These are phyloP conservation scores for Harpalus rufipes DNA, from an alignment of 2,888 invertebrate genomes.

Conservation along the genomic window DNA sequence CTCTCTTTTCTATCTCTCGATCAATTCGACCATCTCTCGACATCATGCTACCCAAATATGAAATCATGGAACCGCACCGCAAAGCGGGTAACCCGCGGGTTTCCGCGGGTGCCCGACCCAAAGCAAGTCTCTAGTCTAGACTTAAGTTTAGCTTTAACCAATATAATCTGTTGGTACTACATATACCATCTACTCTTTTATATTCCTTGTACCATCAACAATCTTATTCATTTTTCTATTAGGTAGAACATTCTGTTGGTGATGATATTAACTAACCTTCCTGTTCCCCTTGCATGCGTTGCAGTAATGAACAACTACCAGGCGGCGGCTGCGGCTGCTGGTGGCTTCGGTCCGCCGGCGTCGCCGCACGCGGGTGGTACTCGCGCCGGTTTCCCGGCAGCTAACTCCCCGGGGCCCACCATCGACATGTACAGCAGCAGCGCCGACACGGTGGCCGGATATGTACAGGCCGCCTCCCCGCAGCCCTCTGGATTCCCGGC, in stretches of 20 bases:
- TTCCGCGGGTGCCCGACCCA: too few relatives aligned
- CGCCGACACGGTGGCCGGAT: slow-evolving; percentile 91
- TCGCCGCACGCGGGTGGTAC: slow-evolving; percentile 85
- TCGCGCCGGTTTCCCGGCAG: slow-evolving; percentile 91
- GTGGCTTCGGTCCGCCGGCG: slow-evolving; percentile 89
- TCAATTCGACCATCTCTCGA: too few relatives aligned
- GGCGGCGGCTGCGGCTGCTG: slow-evolving; percentile 87
- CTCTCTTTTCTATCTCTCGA: too few relatives aligned
- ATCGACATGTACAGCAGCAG: slow-evolving; percentile 96
- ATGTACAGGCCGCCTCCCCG: slow-evolving; percentile 98
- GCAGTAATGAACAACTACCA: slow-evolving; percentile 98
- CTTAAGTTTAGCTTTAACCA: too few relatives aligned
- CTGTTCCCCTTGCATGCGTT: not conserved
- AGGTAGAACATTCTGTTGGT: not conserved
- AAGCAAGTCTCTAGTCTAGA: too few relatives aligned
- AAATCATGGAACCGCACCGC: too few relatives aligned
- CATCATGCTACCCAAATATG: too few relatives aligned
- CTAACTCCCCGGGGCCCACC: slow-evolving; percentile 94
- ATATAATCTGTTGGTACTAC: too few relatives aligned
- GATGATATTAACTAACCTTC: not conserved
- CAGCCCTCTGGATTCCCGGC: slow-evolving; percentile 97
- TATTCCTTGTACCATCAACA: too few relatives aligned
- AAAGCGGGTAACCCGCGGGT: too few relatives aligned
- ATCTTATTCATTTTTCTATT: too few relatives aligned
- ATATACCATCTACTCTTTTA: too few relatives aligned